Evolutionary conservation across 2,888 invertebrate species (phyloP).

Genomic region (Caenorhabditis parvicauda): DNA sequence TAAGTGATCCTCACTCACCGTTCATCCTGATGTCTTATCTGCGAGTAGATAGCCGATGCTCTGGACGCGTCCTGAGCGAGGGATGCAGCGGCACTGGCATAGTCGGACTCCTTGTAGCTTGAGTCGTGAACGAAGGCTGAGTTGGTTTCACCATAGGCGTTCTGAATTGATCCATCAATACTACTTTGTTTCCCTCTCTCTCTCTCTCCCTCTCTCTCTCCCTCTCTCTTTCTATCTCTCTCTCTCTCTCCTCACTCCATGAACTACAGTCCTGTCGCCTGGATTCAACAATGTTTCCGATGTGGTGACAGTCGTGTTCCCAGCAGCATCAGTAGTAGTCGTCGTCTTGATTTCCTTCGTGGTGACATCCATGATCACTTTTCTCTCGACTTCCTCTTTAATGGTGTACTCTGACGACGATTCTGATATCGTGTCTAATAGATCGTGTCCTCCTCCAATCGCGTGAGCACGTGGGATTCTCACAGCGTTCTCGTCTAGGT

Average conservation of each 20-base stretch:
- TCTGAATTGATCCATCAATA: too few species aligned
- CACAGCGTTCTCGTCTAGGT: constrained; percentile 50
- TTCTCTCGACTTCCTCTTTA: constrained; percentile 56
- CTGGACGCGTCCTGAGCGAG: too few species aligned
- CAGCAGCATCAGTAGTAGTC: constrained; percentile 55
- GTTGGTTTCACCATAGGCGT: too few species aligned
- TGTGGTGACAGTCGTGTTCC: constrained; percentile 34
- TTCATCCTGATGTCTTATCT: constrained; percentile 14
- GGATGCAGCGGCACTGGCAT: too few species aligned
- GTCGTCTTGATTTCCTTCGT: constrained; percentile 56
- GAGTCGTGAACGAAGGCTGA: too few species aligned
- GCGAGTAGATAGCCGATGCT: neutral
- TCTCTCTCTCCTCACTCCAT: too few species aligned
- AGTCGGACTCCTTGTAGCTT: too few species aligned
- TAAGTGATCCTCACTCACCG: constrained; percentile 1
- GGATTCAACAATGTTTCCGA: constrained; percentile 27
- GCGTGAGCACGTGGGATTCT: constrained; percentile 59
- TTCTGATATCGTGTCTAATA: constrained; percentile 49
- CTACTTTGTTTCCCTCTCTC: too few species aligned
- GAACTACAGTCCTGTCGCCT: constrained; percentile 12
- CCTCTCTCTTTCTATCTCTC: too few species aligned
- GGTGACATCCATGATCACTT: constrained; percentile 60
- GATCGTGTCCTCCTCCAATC: constrained; percentile 28
- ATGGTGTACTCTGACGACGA: constrained; percentile 61
- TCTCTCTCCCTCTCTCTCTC: too few species aligned